Percentiles rank a stretch among this genome's conserved stretches.
Evolutionary conservation across 2,113 vertebrate species (phyloP).

Genomic region (Thryonomys swinderianus): DNA sequence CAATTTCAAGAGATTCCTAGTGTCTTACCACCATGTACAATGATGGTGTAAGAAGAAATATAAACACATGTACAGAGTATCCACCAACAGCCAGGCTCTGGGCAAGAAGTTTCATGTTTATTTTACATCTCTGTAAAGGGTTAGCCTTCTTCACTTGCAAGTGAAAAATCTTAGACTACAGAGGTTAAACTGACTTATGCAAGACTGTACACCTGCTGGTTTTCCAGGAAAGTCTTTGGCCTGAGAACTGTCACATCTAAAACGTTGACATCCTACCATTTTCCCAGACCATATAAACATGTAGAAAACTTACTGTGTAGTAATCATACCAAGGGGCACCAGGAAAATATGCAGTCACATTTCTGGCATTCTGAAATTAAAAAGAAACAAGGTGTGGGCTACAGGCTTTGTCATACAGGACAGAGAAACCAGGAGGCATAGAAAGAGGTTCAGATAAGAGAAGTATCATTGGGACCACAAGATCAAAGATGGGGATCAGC

Average conservation of each 20-base stretch:
- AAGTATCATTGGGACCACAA: not conserved
- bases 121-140: not conserved
- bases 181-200: rapidly evolving
- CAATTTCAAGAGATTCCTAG: not conserved
- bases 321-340: conserved; percentile 88
- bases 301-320: conserved; percentile 85
- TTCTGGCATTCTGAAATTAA: conserved; percentile 76
- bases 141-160: rapidly evolving
- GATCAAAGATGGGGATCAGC: not conserved
- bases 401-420: not conserved
- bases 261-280: rapidly evolving
- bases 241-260: not conserved
- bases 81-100: too few relatives aligned
- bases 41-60: not conserved
- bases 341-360: conserved; percentile 85
- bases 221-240: not conserved
- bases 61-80: not conserved
- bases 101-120: rapidly evolving
- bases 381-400: not conserved
- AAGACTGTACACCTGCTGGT: not conserved
- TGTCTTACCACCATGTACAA: not conserved
- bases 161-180: not conserved
- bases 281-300: not conserved
- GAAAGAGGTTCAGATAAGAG: not conserved
- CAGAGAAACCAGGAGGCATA: not conserved